Percentiles rank a stretch among this genome's conserved stretches.
phyloP scores from a whole-genome alignment of 2,113 vertebrate genomes.

The Cynoglossus semilaevis region DNA sequence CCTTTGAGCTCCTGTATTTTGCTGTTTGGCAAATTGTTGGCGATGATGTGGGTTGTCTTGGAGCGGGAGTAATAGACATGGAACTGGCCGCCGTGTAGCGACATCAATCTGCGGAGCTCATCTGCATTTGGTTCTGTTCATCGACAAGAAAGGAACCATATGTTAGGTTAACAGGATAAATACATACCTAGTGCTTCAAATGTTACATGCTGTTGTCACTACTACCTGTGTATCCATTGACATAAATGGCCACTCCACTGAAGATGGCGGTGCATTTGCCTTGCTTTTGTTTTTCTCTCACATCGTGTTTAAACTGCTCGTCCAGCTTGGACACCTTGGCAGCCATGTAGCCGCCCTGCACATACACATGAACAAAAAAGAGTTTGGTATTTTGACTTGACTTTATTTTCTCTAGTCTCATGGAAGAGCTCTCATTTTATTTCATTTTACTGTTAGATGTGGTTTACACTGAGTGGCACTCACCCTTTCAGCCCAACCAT shows the following conservation, averaged over 20 bases:
- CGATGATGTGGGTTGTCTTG: conserved; percentile 96
- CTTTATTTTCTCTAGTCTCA: background rate
- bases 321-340: conserved; percentile 94
- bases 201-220: too few relatives aligned
- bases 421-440: background rate
- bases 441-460: too few relatives aligned
- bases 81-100: conserved; percentile 94
- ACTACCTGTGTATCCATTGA: conserved; percentile 95
- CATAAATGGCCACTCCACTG: conserved; percentile 91
- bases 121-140: conserved; percentile 89
- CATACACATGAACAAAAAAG: background rate
- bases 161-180: background rate
- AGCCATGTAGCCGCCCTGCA: conserved; percentile 92
- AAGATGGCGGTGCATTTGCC: conserved; percentile 86
- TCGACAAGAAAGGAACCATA: background rate
- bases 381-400: background rate
- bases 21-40: conserved; percentile 91
- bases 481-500: conserved; percentile 91
- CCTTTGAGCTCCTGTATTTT: conserved; percentile 93
- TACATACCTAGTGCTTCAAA: background rate
- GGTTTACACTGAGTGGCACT: conserved; percentile 48
- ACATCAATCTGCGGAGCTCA: conserved; percentile 92
- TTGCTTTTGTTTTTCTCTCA: conserved; percentile 84
- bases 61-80: conserved; percentile 93
- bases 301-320: conserved; percentile 88